Base-by-base conservation (phyloP, 2,888 invertebrate species). In the Argynnis bischoffii region DNA sequence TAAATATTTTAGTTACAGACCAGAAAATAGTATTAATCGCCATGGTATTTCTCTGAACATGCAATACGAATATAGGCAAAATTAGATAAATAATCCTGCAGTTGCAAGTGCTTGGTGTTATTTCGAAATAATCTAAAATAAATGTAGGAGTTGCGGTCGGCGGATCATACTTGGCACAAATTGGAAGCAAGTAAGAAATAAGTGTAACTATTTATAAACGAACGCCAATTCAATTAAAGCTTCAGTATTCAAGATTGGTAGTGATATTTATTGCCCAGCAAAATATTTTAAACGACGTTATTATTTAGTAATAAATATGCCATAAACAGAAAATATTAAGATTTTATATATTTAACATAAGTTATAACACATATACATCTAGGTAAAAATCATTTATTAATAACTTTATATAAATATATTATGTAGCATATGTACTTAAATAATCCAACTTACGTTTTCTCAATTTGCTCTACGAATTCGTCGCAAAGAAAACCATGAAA, bases 161-260 rank as follows among this genome's bases (percentile, higher is more conserved):
- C 78, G 76, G 75, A 75, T 77, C 77, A 79, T 74, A 78, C 77
- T 78, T 78, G 74, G 79, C 79, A 77, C 82, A 82, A 84, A 82
- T 83, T 81, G 78, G 81, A 76, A 78, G 78, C 83, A 87, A 87
- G 84, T 84, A 79, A 78, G 73, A 70, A 76, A 81, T 87, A 88
- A 90, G 86, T 89, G 84, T 74, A 77, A 82, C 85, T 90, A 90
- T 66, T 89, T 87, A 89, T 89, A 89, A 80, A 82, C 80, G 74
- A 76, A 79, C 79, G 75, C 80, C 77, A 83, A 81, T 84, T 84
- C 87, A 89, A 89, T 89, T 88, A 82, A 82, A 84, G 78, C 79
- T 81, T 78, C 80, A 81, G 63, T 55, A 63, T 48, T 51, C 35
- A 61, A 31, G 35, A 50, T 18, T 61, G 47, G n/a, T 59, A 6